Evolutionary conservation across 2,797 vertebrate species (phyloP).

Genomic region (Anolis apletophallus): DNA sequence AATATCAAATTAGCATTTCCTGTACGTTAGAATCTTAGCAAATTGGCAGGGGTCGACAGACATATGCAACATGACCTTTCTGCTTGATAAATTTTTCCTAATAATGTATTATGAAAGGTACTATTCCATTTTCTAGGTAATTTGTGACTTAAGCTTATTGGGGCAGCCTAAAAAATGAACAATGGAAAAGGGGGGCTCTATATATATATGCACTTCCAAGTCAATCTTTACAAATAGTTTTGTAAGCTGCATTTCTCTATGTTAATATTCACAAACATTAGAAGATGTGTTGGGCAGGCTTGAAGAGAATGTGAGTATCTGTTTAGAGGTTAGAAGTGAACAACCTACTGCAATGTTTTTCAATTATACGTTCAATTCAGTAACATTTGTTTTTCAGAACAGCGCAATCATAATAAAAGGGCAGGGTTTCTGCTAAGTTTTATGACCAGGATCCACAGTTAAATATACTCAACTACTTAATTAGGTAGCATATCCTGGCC

Average conservation of each 20-base stretch:
- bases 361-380: slow-evolving; percentile 39
- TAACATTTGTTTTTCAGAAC: slow-evolving; percentile 50
- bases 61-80: neutral
- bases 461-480: no score
- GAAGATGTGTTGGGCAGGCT: slow-evolving; percentile 16
- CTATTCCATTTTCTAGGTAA: slow-evolving; percentile 36
- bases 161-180: neutral
- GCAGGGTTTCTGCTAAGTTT: slow-evolving; percentile 36
- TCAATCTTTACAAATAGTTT: neutral
- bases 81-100: slow-evolving; percentile 27
- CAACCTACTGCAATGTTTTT: slow-evolving; percentile 40
- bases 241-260: slow-evolving; percentile 14
- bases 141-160: slow-evolving; percentile 15
- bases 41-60: neutral
- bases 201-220: slow-evolving; percentile 18
- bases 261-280: slow-evolving; percentile 15
- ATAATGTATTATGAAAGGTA: neutral
- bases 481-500: no score
- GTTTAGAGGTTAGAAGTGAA: slow-evolving; percentile 29
- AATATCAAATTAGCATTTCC: slow-evolving; percentile 18
- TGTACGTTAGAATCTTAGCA: neutral
- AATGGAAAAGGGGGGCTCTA: neutral
- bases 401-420: slow-evolving; percentile 28
- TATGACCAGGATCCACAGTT: neutral
- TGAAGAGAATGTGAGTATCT: slow-evolving; percentile 39